Percentiles rank a stretch among this genome's conserved stretches.
Conservation (phyloP, 2,113 vertebrate genomes). For the Nerophis lumbriciformis region DNA sequence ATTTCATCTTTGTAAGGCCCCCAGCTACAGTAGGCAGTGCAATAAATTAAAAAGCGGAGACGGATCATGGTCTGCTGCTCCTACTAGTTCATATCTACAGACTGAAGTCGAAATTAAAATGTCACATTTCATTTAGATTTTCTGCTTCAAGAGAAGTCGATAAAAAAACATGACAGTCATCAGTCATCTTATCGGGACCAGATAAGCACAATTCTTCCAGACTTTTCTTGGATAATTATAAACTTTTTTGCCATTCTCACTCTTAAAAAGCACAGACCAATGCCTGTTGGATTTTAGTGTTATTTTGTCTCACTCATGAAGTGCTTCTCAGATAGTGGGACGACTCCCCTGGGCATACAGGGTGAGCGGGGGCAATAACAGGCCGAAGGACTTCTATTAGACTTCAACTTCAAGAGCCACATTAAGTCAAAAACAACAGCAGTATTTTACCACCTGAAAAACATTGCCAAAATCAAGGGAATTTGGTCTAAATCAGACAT, state of each 20-base stretch:
- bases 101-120: constrained; percentile 6
- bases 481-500: too few species aligned
- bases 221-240: neutral
- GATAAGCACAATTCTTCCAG: neutral
- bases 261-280: neutral
- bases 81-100: neutral
- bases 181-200: constrained; percentile 2
- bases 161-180: constrained; percentile 5
- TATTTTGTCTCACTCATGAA: neutral
- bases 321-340: too few species aligned
- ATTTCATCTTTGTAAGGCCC: neutral
- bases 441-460: too few species aligned
- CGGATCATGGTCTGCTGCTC: neutral
- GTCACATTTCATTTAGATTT: constrained; percentile 7
- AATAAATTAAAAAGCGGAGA: constrained; percentile 2
- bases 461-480: too few species aligned
- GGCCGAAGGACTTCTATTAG: too few species aligned
- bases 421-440: too few species aligned
- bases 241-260: neutral
- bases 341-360: too few species aligned
- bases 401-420: too few species aligned
- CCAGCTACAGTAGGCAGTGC: neutral
- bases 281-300: neutral
- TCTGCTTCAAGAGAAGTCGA: neutral
- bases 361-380: too few species aligned